These are phyloP conservation scores for Remorina albescens DNA, from an alignment of 2,797 vertebrate genomes.

Conservation along the genomic window DNA sequence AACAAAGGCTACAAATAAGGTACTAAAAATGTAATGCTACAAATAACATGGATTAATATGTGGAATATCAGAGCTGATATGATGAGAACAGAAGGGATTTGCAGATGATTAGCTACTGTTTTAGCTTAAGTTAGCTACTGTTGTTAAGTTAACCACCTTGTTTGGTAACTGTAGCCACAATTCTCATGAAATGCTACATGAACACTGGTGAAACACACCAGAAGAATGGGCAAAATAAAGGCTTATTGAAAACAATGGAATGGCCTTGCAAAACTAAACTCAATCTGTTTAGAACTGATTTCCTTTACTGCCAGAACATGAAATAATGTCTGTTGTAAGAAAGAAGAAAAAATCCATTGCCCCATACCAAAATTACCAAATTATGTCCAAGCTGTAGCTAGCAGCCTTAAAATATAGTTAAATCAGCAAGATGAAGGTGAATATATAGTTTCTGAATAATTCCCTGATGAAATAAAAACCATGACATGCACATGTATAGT, in stretches of 20 bases:
- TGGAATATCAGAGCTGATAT: slow-evolving; percentile 21
- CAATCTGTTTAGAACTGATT: not conserved
- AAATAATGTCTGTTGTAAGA: not conserved
- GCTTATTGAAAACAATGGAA: slow-evolving; percentile 41
- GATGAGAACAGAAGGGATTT: slow-evolving; percentile 18
- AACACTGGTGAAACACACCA: slow-evolving; percentile 34
- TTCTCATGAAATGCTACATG: slow-evolving; percentile 68
- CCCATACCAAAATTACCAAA: not conserved
- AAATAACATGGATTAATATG: slow-evolving; percentile 12
- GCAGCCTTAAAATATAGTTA: slow-evolving; percentile 1
- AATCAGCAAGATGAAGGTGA: slow-evolving; percentile 9
- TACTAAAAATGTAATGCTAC: slow-evolving; percentile 73
- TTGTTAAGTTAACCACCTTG: slow-evolving; percentile 9
- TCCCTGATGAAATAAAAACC: slow-evolving; percentile 67
- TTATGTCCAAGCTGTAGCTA: slow-evolving; percentile 5
- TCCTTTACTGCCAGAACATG: not conserved
- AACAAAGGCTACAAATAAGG: slow-evolving; percentile 57
- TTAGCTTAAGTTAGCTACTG: slow-evolving; percentile 53
- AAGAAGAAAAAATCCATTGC: no score
- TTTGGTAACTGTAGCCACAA: slow-evolving; percentile 50
- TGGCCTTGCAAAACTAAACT: slow-evolving; percentile 24
- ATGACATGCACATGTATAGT: slow-evolving; percentile 36
- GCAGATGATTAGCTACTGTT: slow-evolving; percentile 53
- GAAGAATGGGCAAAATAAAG: slow-evolving; percentile 31
- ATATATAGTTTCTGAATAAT: slow-evolving; percentile 26